Evolutionary conservation across 2,113 vertebrate genomes (phyloP).

Genomic region (Hystrix brachyura): DNA sequence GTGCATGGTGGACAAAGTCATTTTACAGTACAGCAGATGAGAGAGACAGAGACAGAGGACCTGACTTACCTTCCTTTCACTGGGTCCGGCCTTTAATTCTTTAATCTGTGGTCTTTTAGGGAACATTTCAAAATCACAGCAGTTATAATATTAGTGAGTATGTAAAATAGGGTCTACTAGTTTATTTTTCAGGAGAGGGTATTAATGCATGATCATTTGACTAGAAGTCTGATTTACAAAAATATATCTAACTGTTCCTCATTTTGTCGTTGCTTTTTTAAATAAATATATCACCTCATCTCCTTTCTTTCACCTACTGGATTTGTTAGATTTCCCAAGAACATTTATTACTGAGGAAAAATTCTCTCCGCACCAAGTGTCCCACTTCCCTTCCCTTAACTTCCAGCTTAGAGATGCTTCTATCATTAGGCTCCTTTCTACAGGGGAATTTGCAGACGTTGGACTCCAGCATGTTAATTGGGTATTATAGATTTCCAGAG

Average conservation of each 20-base stretch:
- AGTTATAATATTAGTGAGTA: not conserved
- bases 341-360: not conserved
- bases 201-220: not conserved
- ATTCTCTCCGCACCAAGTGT: not conserved
- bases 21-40: not conserved
- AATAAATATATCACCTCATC: not conserved
- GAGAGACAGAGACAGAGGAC: not conserved
- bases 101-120: not conserved
- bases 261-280: not conserved
- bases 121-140: not conserved
- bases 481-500: not conserved
- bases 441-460: not conserved
- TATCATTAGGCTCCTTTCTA: not conserved
- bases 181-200: not conserved
- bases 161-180: not conserved
- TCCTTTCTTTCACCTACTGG: not conserved
- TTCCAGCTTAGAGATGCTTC: not conserved
- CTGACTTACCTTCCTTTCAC: not conserved
- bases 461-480: not conserved
- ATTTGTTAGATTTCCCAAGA: not conserved
- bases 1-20: too few relatives aligned
- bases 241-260: not conserved
- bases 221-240: not conserved
- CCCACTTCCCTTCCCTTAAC: accelerated
- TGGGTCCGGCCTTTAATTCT: not conserved